A percentile compares a stretch with the other conserved stretches of the same genome.
phyloP scores from a whole-genome alignment of 2,113 vertebrate genomes.

The Carlito syrichta region DNA sequence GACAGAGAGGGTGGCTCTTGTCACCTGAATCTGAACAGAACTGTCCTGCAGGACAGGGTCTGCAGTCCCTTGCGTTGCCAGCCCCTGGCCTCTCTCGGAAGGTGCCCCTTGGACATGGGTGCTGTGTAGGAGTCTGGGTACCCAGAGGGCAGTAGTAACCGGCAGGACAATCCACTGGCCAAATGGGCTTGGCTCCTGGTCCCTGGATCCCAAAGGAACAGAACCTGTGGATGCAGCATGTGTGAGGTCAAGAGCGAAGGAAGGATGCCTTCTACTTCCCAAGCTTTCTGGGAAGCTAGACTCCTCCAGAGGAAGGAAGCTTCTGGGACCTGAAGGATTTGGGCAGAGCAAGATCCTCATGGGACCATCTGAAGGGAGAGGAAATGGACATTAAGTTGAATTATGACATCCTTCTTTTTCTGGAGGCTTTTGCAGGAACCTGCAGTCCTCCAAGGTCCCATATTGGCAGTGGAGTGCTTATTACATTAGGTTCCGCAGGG shows the following conservation, averaged over 20 bases:
- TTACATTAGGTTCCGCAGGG: background rate
- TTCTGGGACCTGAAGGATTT: background rate
- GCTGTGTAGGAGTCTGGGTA: conserved; percentile 75
- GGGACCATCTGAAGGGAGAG: background rate
- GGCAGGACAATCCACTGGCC: conserved; percentile 82
- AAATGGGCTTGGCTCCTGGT: background rate
- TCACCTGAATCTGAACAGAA: conserved; percentile 91
- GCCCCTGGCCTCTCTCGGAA: conserved; percentile 81
- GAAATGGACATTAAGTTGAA: background rate
- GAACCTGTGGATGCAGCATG: conserved; percentile 72
- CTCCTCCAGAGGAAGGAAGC: background rate
- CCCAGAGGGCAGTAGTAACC: conserved; percentile 90
- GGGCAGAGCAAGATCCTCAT: background rate
- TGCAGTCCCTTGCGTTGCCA: conserved; percentile 80
- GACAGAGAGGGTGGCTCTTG: fast-evolving
- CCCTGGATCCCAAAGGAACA: conserved; percentile 58
- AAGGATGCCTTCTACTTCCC: background rate
- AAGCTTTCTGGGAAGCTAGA: background rate
- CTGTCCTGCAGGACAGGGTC: conserved; percentile 86
- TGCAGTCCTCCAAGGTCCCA: background rate
- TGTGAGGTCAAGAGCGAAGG: background rate
- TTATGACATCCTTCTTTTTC: background rate
- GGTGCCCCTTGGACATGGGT: conserved; percentile 81
- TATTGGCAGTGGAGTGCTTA: background rate
- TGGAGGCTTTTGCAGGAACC: background rate